Evolutionary conservation across 92 coral and sea anemone species (phyloP).

Genomic region (Epizoanthus stellaris): DNA sequence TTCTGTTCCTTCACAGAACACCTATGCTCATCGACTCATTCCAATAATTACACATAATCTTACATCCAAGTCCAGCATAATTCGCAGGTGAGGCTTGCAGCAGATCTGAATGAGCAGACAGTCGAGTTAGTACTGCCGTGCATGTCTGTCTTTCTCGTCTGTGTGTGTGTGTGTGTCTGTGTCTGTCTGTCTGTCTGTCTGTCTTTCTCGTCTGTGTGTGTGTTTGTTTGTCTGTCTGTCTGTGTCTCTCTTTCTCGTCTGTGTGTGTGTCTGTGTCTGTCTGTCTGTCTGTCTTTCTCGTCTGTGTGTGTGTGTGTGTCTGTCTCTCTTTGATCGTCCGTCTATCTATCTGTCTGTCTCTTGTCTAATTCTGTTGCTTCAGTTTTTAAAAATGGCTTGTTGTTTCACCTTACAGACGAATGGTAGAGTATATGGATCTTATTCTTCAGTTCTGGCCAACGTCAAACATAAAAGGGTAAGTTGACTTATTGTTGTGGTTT

Average conservation of each 20-base stretch:
- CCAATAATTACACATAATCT: slow-evolving; percentile 80
- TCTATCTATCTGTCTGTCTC: neutral
- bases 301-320: neutral
- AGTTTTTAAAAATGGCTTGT: neutral
- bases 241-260: neutral
- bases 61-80: slow-evolving; percentile 86
- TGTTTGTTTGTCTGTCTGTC: neutral
- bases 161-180: too few relatives aligned
- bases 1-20: slow-evolving; percentile 61
- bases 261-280: neutral
- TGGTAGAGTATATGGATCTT: slow-evolving; percentile 73
- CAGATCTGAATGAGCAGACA: neutral
- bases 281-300: neutral
- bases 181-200: neutral
- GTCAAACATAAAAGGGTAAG: slow-evolving; percentile 86
- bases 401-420: slow-evolving; percentile 67
- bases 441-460: slow-evolving; percentile 85
- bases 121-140: neutral
- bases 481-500: neutral
- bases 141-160: too few relatives aligned
- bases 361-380: neutral
- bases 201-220: too few relatives aligned
- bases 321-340: neutral
- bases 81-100: slow-evolving; percentile 74
- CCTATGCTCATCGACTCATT: slow-evolving; percentile 85